Base-by-base conservation (phyloP, 2,888 invertebrate species). In the Protophormia terraenovae region DNA sequence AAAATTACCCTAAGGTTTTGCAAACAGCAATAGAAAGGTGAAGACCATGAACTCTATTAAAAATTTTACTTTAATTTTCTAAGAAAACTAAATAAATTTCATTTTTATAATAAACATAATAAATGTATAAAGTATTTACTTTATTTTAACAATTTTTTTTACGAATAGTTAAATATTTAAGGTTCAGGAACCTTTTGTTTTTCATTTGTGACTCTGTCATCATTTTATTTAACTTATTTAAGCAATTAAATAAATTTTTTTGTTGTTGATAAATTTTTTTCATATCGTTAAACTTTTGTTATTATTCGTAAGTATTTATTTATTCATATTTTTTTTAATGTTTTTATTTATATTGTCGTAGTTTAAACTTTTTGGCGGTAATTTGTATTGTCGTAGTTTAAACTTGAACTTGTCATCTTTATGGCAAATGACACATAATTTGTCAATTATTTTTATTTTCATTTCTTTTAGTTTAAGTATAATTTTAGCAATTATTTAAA, bases 351-450 rank as follows among this genome's bases (percentile, higher is more conserved):
- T 38, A 14, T 38, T 38, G 10, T 62, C 38, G 62, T 64, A 69
- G 29, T 66, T 55, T 22, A 62, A 62, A 71, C 69, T 71, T n/a
- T n/a, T n/a, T 62, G 58, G 10, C 47, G 50, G 69, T 27, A 75
- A 29, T 75, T 75, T 67, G 19, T 45, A 32, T 58, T 66, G 35
- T 72, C 22, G 53, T 72, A 55, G 27, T 66, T 77, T 81, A 77
- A 84, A 84, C 84, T 84, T 84, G 84, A 84, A 84, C 84, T 84
- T 84, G 84, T 81, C 81, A 72, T 81, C 72, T 72, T 60, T 35
- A 67, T 66, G 60, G 60, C 66, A 84, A 77, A 72, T 84, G 84
- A 84, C 84, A 77, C 76, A 77, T 84, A 84, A 84, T 81, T 81
- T 67, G 84, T 84, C 81, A 77, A 81, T 84, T 84, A 81, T 81